These are phyloP conservation scores for Taurulus bubalis DNA, from an alignment of 2,113 vertebrate genomes.

Conservation along the genomic window DNA sequence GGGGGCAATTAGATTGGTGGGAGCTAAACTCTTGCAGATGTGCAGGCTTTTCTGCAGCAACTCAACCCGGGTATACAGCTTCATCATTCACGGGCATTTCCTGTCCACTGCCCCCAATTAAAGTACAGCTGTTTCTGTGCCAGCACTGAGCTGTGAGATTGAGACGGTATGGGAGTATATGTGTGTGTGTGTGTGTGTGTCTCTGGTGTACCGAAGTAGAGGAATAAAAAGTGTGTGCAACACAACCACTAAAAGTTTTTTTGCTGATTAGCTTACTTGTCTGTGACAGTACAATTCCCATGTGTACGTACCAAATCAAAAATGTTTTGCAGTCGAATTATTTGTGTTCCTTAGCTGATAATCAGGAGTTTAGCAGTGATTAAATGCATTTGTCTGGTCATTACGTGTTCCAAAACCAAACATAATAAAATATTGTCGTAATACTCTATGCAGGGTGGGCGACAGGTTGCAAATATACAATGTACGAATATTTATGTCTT, in stretches of 20 bases:
- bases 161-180: background rate
- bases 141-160: constrained; percentile 53
- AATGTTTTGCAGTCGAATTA: background rate
- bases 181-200: constrained; percentile 7
- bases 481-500: background rate
- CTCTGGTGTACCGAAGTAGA: background rate
- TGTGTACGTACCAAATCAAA: background rate
- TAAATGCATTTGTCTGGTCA: background rate
- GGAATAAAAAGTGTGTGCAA: background rate
- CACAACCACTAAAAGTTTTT: background rate
- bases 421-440: constrained; percentile 1
- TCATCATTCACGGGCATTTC: constrained; percentile 82
- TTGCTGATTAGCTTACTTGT: constrained; percentile 2
- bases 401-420: background rate
- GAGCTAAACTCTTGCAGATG: constrained; percentile 85
- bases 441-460: background rate
- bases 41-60: constrained; percentile 58
- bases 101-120: constrained; percentile 77
- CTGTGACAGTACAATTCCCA: background rate
- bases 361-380: background rate
- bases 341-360: background rate
- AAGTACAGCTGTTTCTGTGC: constrained; percentile 72
- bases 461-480: background rate
- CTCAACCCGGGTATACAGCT: constrained; percentile 65
- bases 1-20: constrained; percentile 66